Evolutionary conservation across 2,113 vertebrate genomes (phyloP).

Genomic region (Thalassoma bifasciatum): DNA sequence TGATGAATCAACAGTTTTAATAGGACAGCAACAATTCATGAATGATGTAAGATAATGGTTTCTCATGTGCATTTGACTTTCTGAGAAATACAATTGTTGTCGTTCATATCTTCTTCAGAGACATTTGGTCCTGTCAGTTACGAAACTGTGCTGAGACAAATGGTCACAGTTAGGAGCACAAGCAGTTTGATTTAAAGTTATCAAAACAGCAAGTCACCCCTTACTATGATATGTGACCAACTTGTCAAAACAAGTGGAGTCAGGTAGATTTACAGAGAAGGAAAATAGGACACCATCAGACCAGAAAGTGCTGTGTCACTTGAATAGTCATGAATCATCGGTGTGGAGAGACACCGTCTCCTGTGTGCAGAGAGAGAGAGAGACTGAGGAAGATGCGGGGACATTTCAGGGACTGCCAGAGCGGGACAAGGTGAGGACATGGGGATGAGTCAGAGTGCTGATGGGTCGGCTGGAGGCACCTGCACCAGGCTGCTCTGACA

Average conservation of each 20-base stretch:
- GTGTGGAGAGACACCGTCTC: slow-evolving; percentile 26
- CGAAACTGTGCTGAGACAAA: background rate
- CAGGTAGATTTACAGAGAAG: slow-evolving; percentile 40
- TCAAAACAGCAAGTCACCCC: slow-evolving; percentile 40
- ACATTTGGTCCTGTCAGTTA: background rate
- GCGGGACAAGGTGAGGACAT: slow-evolving; percentile 48
- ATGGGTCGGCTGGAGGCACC: slow-evolving; percentile 29
- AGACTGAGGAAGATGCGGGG: slow-evolving; percentile 36
- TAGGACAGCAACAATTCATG: background rate
- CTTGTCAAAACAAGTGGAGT: slow-evolving; percentile 33
- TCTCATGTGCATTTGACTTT: background rate
- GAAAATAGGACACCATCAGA: slow-evolving; percentile 46
- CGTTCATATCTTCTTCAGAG: background rate
- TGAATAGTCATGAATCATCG: slow-evolving; percentile 51
- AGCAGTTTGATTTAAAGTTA: slow-evolving; percentile 27
- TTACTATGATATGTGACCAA: slow-evolving; percentile 18
- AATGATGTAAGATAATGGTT: background rate
- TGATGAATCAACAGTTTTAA: too few species aligned
- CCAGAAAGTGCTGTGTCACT: slow-evolving; percentile 27
- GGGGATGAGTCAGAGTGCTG: slow-evolving; percentile 50
- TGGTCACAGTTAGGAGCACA: slow-evolving; percentile 3
- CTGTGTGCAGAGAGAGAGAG: background rate
- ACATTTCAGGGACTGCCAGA: slow-evolving; percentile 36
- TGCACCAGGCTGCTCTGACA: slow-evolving; percentile 13
- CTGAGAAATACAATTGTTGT: background rate